phyloP scores from a whole-genome alignment of 64 coral and sea anemone genomes.

The Montipora efflorescens region DNA sequence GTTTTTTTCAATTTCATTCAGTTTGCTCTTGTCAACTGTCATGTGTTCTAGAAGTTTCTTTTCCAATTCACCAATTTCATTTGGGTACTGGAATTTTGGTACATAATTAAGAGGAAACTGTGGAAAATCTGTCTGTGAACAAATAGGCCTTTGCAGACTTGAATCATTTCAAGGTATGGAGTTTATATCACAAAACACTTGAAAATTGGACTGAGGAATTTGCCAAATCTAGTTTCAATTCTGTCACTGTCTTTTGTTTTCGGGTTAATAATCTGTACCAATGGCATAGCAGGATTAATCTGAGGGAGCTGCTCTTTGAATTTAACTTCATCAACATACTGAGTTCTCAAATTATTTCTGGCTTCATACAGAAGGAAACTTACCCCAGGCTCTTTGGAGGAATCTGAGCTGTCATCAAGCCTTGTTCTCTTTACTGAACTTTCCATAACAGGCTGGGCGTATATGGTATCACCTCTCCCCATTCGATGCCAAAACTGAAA shows the following conservation, averaged over 20 bases:
- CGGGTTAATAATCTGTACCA: conserved; percentile 1
- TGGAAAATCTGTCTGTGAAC: neutral
- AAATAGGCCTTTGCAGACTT: neutral
- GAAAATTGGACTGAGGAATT: conserved; percentile 52
- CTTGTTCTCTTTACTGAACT: conserved; percentile 12
- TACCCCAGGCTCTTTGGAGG: neutral
- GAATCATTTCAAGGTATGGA: neutral
- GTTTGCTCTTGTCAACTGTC: conserved; percentile 30
- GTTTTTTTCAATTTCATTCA: conserved; percentile 79
- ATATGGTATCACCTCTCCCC: conserved; percentile 33
- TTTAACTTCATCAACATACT: neutral
- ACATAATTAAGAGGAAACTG: conserved; percentile 3
- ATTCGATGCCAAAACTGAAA: conserved; percentile 44
- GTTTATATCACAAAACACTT: conserved; percentile 14
- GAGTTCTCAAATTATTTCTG: conserved; percentile 9
- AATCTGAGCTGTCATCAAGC: neutral
- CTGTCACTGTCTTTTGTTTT: neutral
- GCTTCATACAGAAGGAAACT: conserved; percentile 20
- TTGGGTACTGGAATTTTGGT: neutral
- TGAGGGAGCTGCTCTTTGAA: neutral
- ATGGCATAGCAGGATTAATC: conserved; percentile 17
- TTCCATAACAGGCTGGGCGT: conserved; percentile 45
- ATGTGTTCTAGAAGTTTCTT: neutral
- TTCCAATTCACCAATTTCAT: neutral
- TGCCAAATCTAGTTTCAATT: conserved; percentile 27